Evolutionary conservation across 2,113 vertebrate genomes (phyloP).

Genomic region (Lamprologus sp.): DNA sequence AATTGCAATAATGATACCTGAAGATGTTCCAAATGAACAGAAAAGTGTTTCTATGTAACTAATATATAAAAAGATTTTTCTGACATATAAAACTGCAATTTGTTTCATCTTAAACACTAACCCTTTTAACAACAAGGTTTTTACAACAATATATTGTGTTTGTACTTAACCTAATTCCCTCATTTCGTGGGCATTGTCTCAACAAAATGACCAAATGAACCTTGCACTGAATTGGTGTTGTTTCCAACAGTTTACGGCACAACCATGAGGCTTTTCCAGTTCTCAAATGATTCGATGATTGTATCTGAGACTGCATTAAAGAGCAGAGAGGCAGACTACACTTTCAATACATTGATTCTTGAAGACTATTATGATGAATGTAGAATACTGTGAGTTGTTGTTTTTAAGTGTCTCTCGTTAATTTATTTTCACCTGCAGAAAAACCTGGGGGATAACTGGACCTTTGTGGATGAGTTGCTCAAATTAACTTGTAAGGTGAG

Average conservation of each 20-base stretch:
- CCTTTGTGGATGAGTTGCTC: conserved; percentile 81
- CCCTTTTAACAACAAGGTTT: neutral
- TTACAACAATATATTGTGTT: neutral
- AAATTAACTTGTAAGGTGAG: conserved; percentile 82
- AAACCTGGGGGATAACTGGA: conserved; percentile 81
- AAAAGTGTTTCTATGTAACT: neutral
- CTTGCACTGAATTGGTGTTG: neutral
- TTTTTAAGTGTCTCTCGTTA: neutral
- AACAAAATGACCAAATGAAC: neutral
- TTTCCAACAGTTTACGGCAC: neutral
- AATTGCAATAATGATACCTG: neutral
- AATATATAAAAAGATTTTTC: neutral
- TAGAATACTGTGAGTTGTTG: neutral
- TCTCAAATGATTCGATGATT: neutral
- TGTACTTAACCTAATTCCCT: neutral
- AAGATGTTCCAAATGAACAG: neutral
- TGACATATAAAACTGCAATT: neutral
- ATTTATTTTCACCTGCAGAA: conserved; percentile 67
- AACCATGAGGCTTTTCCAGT: neutral
- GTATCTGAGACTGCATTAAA: neutral
- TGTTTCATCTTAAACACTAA: neutral
- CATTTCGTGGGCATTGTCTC: neutral
- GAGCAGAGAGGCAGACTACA: neutral
- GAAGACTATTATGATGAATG: neutral
- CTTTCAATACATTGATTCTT: neutral